phyloP scores from a whole-genome alignment of 2,797 vertebrate species.

The Rhodeus uyekii region DNA sequence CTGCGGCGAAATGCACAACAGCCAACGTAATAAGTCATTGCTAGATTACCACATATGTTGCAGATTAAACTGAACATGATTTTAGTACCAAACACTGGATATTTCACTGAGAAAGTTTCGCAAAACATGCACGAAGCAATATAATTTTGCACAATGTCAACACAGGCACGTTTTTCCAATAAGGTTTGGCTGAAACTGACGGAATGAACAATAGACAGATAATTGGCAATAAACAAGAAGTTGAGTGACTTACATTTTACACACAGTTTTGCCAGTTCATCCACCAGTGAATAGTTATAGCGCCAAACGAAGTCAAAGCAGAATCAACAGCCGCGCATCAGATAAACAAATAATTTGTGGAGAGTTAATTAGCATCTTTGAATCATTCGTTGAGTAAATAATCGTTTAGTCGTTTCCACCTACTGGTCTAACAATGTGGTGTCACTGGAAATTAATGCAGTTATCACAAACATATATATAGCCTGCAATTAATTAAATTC shows the following conservation, averaged over 20 bases:
- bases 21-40: not conserved
- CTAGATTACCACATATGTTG: not conserved
- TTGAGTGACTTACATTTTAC: not conserved
- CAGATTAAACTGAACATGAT: no score
- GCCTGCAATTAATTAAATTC: not conserved
- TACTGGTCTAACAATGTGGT: not conserved
- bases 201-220: not conserved
- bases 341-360: not conserved
- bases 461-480: not conserved
- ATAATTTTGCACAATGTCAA: not conserved
- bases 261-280: not conserved
- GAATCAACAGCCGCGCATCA: not conserved
- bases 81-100: no score
- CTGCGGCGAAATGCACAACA: no score
- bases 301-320: not conserved
- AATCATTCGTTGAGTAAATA: not conserved
- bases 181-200: not conserved
- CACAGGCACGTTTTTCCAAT: not conserved
- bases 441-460: not conserved
- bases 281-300: not conserved
- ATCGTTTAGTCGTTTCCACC: not conserved
- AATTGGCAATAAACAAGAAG: not conserved
- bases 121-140: no score
- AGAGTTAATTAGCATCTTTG: not conserved
- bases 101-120: no score